These are phyloP conservation scores for Drosophila subsilvestris DNA, from an alignment of 2,888 invertebrate species.

Conservation along the genomic window DNA sequence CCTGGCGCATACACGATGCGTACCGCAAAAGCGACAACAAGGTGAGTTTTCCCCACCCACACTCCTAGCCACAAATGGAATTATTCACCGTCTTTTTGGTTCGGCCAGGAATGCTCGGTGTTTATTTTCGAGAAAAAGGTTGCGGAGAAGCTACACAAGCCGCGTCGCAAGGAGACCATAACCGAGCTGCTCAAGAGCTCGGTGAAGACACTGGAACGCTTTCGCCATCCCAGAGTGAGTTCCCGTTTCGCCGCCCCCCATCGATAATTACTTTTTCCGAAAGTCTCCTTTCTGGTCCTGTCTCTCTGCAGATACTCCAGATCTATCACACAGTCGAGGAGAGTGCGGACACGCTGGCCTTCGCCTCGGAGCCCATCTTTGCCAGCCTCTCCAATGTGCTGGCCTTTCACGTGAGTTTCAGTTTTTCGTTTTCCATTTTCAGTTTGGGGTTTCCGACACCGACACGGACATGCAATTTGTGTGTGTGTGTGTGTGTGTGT, in stretches of 20 bases:
- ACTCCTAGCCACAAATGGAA: neutral
- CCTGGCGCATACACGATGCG: constrained; percentile 97
- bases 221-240: constrained; percentile 91
- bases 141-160: constrained; percentile 96
- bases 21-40: constrained; percentile 94
- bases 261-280: constrained; percentile 37
- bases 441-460: constrained; percentile 34
- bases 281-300: neutral
- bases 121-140: constrained; percentile 97
- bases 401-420: constrained; percentile 89
- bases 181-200: constrained; percentile 93
- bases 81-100: constrained; percentile 23
- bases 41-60: constrained; percentile 86
- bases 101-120: constrained; percentile 93
- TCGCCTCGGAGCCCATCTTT: constrained; percentile 96
- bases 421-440: constrained; percentile 73
- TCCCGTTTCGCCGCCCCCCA: neutral
- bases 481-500: constrained; percentile 33
- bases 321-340: constrained; percentile 91
- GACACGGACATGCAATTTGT: constrained; percentile 66
- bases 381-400: constrained; percentile 95
- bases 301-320: constrained; percentile 85
- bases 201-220: constrained; percentile 91
- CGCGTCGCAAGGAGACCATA: constrained; percentile 95
- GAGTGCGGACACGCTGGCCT: constrained; percentile 94